These are phyloP conservation scores for Crenichthys baileyi DNA, from an alignment of 2,797 vertebrate genomes.

Conservation along the genomic window DNA sequence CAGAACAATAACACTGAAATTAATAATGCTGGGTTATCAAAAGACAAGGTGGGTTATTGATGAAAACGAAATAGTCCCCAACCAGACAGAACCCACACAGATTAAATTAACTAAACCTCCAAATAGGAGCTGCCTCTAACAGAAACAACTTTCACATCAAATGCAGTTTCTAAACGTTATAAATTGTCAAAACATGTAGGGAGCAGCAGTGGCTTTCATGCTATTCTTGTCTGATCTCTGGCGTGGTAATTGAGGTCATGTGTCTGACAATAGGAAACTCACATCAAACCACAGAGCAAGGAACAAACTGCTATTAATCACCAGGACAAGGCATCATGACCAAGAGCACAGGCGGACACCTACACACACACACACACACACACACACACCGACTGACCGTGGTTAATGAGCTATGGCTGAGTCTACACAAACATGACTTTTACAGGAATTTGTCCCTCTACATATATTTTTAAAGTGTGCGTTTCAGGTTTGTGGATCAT, in stretches of 20 bases:
- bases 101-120: neutral
- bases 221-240: constrained; percentile 56
- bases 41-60: neutral
- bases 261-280: constrained; percentile 69
- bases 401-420: constrained; percentile 56
- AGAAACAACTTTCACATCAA: constrained; percentile 29
- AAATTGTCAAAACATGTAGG: constrained; percentile 22
- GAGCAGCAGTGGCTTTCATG: constrained; percentile 20
- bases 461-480: constrained; percentile 4
- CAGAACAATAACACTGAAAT: neutral
- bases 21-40: neutral
- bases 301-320: constrained; percentile 70
- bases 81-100: neutral
- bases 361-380: constrained; percentile 22
- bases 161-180: constrained; percentile 26
- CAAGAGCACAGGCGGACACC: neutral
- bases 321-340: constrained; percentile 53
- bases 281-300: constrained; percentile 49
- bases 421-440: constrained; percentile 46
- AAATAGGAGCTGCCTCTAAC: constrained; percentile 3
- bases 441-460: constrained; percentile 15
- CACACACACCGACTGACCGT: constrained; percentile 22
- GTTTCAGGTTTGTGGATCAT: constrained; percentile 44
- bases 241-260: constrained; percentile 69
- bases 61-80: neutral